Conservation (phyloP, 2,113 vertebrate species). For the Anas platyrhynchos region DNA sequence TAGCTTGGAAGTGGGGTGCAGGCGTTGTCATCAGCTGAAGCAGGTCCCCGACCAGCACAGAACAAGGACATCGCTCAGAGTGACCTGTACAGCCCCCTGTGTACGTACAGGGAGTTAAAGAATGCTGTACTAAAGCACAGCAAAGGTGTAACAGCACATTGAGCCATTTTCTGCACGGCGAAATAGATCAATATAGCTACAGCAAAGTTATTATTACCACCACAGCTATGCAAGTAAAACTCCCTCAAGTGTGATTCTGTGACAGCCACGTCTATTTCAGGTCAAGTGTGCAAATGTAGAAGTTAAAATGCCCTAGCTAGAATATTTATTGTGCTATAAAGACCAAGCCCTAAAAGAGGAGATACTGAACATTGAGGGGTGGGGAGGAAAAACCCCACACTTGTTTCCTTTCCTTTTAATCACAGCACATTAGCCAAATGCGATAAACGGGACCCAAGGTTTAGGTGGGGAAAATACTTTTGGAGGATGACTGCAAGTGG, state of each 20-base stretch:
- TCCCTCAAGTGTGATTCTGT: neutral
- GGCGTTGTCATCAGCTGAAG: neutral
- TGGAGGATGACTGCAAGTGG: neutral
- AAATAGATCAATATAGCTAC: neutral
- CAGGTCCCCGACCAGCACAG: neutral
- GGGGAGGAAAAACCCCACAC: rapidly evolving
- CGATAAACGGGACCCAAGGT: neutral
- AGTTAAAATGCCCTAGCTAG: rapidly evolving
- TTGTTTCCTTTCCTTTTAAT: neutral
- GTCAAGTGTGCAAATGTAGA: neutral
- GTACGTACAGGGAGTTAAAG: rapidly evolving
- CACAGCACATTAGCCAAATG: neutral
- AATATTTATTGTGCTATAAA: neutral
- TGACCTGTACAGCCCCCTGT: neutral
- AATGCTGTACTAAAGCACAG: neutral
- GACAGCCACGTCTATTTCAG: neutral
- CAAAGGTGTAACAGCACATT: neutral
- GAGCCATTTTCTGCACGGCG: rapidly evolving
- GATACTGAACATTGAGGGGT: rapidly evolving
- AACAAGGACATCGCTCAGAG: neutral
- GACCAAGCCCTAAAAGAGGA: neutral
- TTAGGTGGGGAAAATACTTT: neutral
- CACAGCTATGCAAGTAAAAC: neutral
- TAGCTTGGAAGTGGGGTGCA: neutral
- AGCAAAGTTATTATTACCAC: neutral